phyloP scores from a whole-genome alignment of 2,113 vertebrate genomes.

The Gopherus flavomarginatus region DNA sequence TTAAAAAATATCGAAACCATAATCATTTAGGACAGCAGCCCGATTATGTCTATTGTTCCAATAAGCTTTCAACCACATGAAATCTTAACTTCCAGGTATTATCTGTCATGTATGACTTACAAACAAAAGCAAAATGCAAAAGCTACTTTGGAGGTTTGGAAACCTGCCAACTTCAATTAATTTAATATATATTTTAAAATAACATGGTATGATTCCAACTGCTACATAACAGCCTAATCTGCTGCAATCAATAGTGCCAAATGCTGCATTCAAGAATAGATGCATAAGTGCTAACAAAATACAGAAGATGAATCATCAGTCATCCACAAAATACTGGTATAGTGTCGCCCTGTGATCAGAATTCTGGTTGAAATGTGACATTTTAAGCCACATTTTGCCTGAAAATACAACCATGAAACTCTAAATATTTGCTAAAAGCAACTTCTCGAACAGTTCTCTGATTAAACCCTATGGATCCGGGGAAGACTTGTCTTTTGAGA shows the following conservation, averaged over 20 bases:
- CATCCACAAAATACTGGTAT: neutral
- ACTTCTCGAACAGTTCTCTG: neutral
- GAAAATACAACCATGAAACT: neutral
- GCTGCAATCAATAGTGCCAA: neutral
- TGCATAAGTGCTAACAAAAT: neutral
- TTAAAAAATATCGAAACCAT: neutral
- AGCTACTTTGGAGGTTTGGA: neutral
- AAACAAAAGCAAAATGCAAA: neutral
- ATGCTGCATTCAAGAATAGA: neutral
- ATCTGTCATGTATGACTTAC: neutral
- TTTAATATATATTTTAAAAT: neutral
- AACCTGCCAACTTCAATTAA: neutral
- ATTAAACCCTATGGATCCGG: neutral
- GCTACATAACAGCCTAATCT: neutral
- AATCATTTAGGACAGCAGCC: neutral
- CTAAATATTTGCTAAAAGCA: neutral
- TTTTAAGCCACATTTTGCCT: neutral
- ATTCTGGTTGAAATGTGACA: neutral
- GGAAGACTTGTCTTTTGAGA: neutral
- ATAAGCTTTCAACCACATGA: neutral
- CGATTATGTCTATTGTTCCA: conserved; percentile 5
- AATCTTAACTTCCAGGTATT: conserved; percentile 12
- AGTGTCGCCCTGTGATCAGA: neutral
- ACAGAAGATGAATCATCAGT: neutral
- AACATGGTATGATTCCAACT: neutral